Percentiles rank a stretch among this genome's conserved stretches.
Conservation (phyloP, 2,888 invertebrate genomes). For the Ophioninae sp. region DNA sequence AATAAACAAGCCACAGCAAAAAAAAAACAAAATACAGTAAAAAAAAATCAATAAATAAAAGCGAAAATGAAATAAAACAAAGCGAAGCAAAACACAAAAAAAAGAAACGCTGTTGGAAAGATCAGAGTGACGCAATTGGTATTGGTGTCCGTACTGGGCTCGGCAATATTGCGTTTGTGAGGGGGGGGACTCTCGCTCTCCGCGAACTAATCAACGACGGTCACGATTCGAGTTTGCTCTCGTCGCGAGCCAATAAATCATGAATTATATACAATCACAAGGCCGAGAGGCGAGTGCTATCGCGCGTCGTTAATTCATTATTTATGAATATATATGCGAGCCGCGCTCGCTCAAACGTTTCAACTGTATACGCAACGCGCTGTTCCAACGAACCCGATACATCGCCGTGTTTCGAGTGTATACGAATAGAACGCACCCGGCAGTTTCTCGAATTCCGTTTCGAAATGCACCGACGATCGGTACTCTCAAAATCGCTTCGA, state of each 20-base stretch:
- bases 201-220: slow-evolving; percentile 9
- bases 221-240: slow-evolving; percentile 31
- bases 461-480: neutral
- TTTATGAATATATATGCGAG: slow-evolving; percentile 30
- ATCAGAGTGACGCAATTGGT: neutral
- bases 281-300: slow-evolving; percentile 51
- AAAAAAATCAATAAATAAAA: neutral
- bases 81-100: neutral
- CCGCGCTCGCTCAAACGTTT: neutral
- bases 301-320: slow-evolving; percentile 57
- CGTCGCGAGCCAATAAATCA: slow-evolving; percentile 50
- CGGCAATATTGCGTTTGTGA: neutral
- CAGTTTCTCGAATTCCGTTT: neutral
- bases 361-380: neutral
- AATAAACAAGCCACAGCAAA: too few relatives aligned
- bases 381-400: neutral
- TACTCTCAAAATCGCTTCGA: neutral
- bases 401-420: neutral
- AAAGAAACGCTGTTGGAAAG: neutral
- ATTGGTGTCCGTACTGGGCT: neutral
- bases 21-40: neutral
- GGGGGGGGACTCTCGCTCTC: neutral
- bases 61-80: neutral
- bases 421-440: neutral
- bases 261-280: slow-evolving; percentile 49